These are phyloP conservation scores for Cydia fagiglandana DNA, from an alignment of 1,140 invertebrate species.

Conservation along the genomic window DNA sequence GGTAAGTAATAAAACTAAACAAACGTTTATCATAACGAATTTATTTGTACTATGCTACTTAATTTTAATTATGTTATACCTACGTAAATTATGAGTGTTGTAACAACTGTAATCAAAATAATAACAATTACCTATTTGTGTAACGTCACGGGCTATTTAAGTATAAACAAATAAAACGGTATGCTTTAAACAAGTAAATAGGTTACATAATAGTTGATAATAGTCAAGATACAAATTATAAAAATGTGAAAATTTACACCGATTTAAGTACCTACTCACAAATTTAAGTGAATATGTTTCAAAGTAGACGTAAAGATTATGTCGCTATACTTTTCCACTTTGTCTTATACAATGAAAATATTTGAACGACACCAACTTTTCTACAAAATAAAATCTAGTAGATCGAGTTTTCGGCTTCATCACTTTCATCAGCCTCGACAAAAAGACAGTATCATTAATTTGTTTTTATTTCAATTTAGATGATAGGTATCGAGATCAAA, in stretches of 20 bases:
- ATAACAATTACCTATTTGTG: not conserved
- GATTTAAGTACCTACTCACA: not conserved
- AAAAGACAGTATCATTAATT: too few species aligned
- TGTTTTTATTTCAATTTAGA: not conserved
- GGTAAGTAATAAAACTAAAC: too few species aligned
- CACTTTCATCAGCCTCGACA: too few species aligned
- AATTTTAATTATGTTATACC: not conserved
- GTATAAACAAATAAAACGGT: conserved; percentile 9
- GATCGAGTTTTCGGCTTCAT: too few species aligned
- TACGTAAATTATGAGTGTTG: conserved; percentile 5
- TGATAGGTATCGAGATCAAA: not conserved
- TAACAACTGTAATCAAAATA: not conserved
- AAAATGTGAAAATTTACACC: not conserved
- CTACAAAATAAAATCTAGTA: too few species aligned
- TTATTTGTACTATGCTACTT: conserved; percentile 13
- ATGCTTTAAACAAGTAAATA: not conserved
- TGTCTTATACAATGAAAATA: too few species aligned
- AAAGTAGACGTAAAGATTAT: not conserved
- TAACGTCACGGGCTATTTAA: not conserved
- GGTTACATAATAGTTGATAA: not conserved
- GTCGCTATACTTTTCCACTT: not conserved
- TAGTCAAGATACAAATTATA: not conserved
- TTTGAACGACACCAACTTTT: too few species aligned
- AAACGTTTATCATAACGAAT: not conserved
- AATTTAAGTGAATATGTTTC: not conserved